Conservation (phyloP, 2,888 invertebrate genomes). For the Drosophila nr. perissopoda region DNA sequence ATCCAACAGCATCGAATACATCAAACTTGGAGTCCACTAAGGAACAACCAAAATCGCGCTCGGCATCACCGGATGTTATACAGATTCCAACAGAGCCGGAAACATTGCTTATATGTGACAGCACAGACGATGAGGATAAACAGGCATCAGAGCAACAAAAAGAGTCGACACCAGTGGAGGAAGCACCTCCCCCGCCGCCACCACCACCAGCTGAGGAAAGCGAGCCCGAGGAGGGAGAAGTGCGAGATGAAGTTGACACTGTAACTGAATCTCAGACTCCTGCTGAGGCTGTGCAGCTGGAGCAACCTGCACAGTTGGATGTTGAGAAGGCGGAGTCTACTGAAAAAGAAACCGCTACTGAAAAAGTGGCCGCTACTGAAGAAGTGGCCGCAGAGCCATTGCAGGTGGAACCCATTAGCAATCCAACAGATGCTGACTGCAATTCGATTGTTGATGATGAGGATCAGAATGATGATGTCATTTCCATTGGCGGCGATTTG, state of each 20-base stretch:
- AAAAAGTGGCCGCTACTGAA: not conserved
- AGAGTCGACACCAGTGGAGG: not conserved
- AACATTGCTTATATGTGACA: constrained; percentile 86
- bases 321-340: not conserved
- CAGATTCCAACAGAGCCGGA: constrained; percentile 84
- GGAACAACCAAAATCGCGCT: constrained; percentile 67
- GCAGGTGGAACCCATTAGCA: constrained; percentile 1
- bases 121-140: constrained; percentile 84
- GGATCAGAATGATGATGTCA: constrained; percentile 83
- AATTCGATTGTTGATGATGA: constrained; percentile 84
- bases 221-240: constrained; percentile 73
- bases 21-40: constrained; percentile 1
- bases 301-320: not conserved
- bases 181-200: constrained; percentile 17
- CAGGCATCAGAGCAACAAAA: constrained; percentile 3
- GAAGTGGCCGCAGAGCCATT: not conserved
- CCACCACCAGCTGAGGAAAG: constrained; percentile 60
- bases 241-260: constrained; percentile 51
- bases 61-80: constrained; percentile 84
- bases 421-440: not conserved
- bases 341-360: constrained; percentile 4
- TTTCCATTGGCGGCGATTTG: constrained; percentile 84
- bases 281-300: not conserved
- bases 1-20: constrained; percentile 6
- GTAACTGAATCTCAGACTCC: not conserved